Conservation (phyloP, 2,888 invertebrate genomes). For the Parnassius mnemosyne region DNA sequence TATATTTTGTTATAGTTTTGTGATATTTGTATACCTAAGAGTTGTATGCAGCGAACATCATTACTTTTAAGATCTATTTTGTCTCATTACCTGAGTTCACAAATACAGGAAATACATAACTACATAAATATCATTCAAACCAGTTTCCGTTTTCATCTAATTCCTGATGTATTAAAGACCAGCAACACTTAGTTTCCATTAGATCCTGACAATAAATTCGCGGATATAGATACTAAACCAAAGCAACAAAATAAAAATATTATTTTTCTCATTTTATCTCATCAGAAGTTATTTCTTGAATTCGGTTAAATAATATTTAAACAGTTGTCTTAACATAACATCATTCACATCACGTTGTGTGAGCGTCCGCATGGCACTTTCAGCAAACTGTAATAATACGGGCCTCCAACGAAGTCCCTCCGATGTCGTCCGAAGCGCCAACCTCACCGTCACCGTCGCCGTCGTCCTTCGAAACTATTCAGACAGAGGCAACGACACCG, state of each 20-base stretch:
- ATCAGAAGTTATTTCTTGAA: neutral
- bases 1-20: no score
- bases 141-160: no score
- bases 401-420: conserved; percentile 68
- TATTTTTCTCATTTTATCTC: neutral
- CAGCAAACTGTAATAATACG: conserved; percentile 78
- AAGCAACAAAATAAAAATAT: neutral
- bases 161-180: no score
- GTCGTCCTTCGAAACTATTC: conserved; percentile 44
- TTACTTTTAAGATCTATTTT: no score
- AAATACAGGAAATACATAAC: no score
- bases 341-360: conserved; percentile 66
- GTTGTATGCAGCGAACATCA: no score
- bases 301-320: conserved; percentile 1
- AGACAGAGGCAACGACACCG: conserved; percentile 41
- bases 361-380: conserved; percentile 79
- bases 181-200: no score
- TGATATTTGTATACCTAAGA: no score
- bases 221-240: no score
- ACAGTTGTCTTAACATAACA: conserved; percentile 57
- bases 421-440: conserved; percentile 52
- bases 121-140: no score
- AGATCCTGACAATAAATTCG: no score
- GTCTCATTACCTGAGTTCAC: no score
- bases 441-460: conserved; percentile 48